Percentiles rank a stretch among this genome's conserved stretches.
Conservation (phyloP, 2,888 invertebrate genomes). For the Junonia oenone region DNA sequence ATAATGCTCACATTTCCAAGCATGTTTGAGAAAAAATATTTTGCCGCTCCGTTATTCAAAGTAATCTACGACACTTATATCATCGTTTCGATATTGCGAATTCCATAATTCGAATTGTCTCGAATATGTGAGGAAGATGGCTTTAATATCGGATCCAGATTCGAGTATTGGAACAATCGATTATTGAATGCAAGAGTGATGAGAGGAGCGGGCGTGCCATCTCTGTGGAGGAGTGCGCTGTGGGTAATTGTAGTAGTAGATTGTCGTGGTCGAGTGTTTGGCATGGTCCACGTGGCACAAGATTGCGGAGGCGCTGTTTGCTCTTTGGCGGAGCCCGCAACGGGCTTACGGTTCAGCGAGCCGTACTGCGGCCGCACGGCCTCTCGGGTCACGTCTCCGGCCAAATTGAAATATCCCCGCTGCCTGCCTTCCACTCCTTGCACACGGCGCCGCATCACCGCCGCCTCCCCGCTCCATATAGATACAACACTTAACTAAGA, state of each 20-base stretch:
- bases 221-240: conserved; percentile 33
- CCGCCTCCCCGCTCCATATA: conserved; percentile 36
- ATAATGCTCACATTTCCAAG: no score
- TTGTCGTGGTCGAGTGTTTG: conserved; percentile 69
- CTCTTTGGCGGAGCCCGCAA: conserved; percentile 74
- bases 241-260: conserved; percentile 66
- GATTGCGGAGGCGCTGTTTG: conserved; percentile 77
- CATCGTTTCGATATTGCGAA: conserved; percentile 24
- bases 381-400: conserved; percentile 74
- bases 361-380: conserved; percentile 66
- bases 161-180: conserved; percentile 25
- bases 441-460: conserved; percentile 37
- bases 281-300: conserved; percentile 75
- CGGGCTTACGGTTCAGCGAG: conserved; percentile 76
- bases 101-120: conserved; percentile 29
- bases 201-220: conserved; percentile 9
- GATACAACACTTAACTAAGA: conserved; percentile 30
- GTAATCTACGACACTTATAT: conserved; percentile 12
- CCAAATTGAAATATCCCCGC: conserved; percentile 78
- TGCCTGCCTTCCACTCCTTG: conserved; percentile 48
- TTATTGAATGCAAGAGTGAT: conserved; percentile 26
- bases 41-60: conserved; percentile 5
- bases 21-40: no score
- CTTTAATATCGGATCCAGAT: conserved; percentile 27
- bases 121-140: conserved; percentile 18